phyloP scores from a whole-genome alignment of 2,888 invertebrate genomes.

The Microplitis deprimator region DNA sequence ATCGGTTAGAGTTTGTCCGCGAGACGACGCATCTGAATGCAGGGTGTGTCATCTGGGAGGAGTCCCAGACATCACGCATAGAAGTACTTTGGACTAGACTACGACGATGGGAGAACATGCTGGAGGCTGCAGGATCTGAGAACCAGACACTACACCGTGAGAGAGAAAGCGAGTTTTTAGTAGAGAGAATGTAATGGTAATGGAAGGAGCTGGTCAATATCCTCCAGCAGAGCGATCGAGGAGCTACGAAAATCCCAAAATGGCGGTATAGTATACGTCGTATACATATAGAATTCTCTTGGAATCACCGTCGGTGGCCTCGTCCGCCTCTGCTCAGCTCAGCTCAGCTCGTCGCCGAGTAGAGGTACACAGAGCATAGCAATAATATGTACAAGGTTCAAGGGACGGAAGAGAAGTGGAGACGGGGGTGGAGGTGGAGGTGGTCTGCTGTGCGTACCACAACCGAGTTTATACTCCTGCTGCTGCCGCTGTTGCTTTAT shows the following conservation, averaged over 20 bases:
- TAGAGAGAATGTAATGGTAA: constrained; percentile 11
- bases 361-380: no score
- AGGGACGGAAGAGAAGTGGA: no score
- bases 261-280: constrained; percentile 27
- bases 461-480: no score
- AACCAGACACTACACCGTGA: not conserved
- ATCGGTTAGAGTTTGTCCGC: constrained; percentile 3
- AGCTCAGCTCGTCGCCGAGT: no score
- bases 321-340: not conserved
- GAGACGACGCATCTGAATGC: constrained; percentile 18
- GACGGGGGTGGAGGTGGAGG: no score
- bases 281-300: no score
- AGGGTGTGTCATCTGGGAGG: constrained; percentile 30
- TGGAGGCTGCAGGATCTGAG: not conserved
- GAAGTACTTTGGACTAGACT: not conserved
- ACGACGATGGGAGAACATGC: not conserved
- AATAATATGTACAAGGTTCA: no score
- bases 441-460: no score
- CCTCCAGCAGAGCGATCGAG: constrained; percentile 19
- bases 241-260: constrained; percentile 39
- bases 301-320: not conserved
- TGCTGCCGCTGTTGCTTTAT: not conserved
- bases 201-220: constrained; percentile 26
- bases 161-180: not conserved
- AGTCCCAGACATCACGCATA: constrained; percentile 22